A percentile compares a stretch with the other conserved stretches of the same genome.
Conservation (phyloP, 2,113 vertebrate genomes). For the Macaca nemestrina region DNA sequence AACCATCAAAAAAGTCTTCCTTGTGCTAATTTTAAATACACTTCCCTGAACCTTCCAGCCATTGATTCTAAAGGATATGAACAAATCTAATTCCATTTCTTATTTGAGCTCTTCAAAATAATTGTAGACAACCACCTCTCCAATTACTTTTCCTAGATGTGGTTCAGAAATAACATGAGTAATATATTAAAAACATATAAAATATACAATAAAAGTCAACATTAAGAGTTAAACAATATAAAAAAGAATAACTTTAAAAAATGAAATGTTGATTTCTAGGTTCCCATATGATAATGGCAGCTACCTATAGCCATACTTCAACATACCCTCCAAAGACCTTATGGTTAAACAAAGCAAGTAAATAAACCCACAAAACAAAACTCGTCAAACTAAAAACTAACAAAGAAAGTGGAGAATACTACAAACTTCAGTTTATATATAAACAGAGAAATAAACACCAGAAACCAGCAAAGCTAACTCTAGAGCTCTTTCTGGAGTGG, state of each 20-base stretch:
- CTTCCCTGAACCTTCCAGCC: not conserved
- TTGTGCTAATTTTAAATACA: not conserved
- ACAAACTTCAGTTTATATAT: not conserved
- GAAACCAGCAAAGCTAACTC: not conserved
- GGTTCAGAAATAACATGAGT: not conserved
- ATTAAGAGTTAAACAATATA: not conserved
- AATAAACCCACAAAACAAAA: constrained; percentile 2
- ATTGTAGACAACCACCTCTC: not conserved
- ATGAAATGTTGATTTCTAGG: not conserved
- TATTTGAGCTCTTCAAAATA: not conserved
- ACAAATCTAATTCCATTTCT: not conserved
- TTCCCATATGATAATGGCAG: not conserved
- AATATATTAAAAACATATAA: not conserved
- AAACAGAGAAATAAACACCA: not conserved
- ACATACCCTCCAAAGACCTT: not conserved
- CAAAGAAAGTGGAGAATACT: not conserved
- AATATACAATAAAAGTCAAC: not conserved
- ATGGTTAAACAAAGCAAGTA: not conserved
- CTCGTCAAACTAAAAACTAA: not conserved
- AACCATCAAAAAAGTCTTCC: not conserved
- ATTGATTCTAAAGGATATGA: not conserved
- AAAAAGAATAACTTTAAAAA: not conserved
- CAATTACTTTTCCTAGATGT: not conserved
- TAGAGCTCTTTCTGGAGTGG: not conserved
- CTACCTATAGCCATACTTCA: not conserved